These are phyloP conservation scores for Amphiduros pacificus DNA, from an alignment of 2,888 invertebrate species.

Conservation along the genomic window DNA sequence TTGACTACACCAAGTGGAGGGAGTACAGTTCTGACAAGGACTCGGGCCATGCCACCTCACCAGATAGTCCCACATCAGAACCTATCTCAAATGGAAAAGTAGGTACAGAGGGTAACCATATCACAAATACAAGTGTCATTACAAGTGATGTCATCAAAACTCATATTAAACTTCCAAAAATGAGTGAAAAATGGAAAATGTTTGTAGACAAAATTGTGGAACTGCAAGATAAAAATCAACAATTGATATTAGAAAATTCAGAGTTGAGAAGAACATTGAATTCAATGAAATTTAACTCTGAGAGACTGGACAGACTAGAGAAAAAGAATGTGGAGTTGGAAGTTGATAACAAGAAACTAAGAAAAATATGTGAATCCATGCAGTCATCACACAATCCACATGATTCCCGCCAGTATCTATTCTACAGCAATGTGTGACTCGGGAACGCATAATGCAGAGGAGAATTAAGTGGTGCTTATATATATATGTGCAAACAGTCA, in stretches of 20 bases:
- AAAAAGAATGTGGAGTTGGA: conserved; percentile 19
- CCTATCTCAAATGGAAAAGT: not conserved
- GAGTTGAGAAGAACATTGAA: conserved; percentile 14
- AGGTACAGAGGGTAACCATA: not conserved
- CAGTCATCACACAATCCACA: conserved; percentile 12
- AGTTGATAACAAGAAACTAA: conserved; percentile 23
- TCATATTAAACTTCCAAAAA: not conserved
- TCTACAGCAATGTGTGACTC: conserved; percentile 16
- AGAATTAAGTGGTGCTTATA: too few relatives aligned
- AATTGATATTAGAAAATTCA: conserved; percentile 14
- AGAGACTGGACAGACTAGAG: conserved; percentile 14
- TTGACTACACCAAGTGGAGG: not conserved
- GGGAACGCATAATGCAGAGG: too few relatives aligned
- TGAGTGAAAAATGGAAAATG: conserved; percentile 18
- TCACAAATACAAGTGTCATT: conserved; percentile 4
- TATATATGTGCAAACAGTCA: too few relatives aligned
- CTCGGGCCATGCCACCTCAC: conserved; percentile 22
- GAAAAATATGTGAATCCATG: conserved; percentile 20
- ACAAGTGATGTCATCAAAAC: conserved; percentile 7
- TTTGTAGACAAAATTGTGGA: conserved; percentile 24
- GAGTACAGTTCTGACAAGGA: conserved; percentile 12
- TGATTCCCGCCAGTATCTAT: conserved; percentile 11
- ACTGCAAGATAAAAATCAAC: conserved; percentile 23
- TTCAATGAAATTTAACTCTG: conserved; percentile 2
- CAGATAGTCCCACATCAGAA: conserved; percentile 8